Evolutionary conservation across 2,797 vertebrate genomes (phyloP), one percentile per base, ranked within the genome.

Genomic region (Smutsia temminckii): DNA sequence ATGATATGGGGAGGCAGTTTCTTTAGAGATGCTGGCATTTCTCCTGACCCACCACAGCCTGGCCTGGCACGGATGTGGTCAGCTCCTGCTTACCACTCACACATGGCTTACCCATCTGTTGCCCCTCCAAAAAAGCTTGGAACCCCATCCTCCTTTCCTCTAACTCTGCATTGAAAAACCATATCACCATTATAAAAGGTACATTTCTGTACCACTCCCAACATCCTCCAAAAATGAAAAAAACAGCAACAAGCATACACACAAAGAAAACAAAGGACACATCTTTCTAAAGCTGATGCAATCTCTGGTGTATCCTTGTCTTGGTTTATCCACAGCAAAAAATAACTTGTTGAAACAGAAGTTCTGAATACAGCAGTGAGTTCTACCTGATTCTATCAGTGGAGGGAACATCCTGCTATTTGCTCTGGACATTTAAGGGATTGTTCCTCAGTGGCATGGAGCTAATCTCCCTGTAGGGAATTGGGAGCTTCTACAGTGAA

Each of bases 121-220:
- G 8, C 10, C 63, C 17, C 94, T 63, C 59, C 23, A 71, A 89
- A 85, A 53, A 61, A 69, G 21, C 34, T 89, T 61, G 42, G 57
- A 95, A 61, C 23, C 46, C 37, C 69, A 64, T 8, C 49, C 29
- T 88, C 32, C 40, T 83, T 85, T 80, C 77, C 49, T 94, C 49
- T 20, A 32, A 81, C 53, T 63, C 66, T 46, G 21, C 51, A 51
- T 23, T 92, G 64, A 51, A 95, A 78, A 91, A 55, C 37, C 53
- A 55, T 18, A 71, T 11, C 14, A 46, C 49, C 18, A 55, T 32
- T 77, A 5, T 63, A 57, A 72, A 84, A 46, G 14, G 77, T 23
- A 27, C 9, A 32, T 18, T 32, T 72, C 71, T 85, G 49, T 40
- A 46, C 37, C 11, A 20, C 7, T 11, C 11, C 16, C 16, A 16